Evolutionary conservation across 2,113 vertebrate genomes (phyloP).

Genomic region (Gymnobelideus leadbeateri): DNA sequence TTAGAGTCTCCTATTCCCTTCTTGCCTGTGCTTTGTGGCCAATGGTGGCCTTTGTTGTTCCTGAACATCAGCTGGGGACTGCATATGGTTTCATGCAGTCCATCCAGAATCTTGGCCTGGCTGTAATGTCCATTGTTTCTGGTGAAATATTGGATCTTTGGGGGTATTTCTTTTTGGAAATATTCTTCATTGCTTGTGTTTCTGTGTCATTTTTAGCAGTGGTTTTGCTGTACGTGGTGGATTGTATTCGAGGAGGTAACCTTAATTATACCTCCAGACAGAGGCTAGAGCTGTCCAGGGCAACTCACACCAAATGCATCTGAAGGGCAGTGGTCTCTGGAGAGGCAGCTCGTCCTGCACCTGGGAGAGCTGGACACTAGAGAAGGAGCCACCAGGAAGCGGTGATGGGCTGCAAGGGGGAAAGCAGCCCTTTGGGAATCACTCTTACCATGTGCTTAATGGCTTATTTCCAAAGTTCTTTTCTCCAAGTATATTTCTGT

Average conservation of each 20-base stretch:
- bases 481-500: constrained; percentile 2
- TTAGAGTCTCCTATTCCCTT: constrained; percentile 94
- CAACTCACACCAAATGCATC: constrained; percentile 84
- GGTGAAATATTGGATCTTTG: constrained; percentile 92
- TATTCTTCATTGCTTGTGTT: constrained; percentile 96
- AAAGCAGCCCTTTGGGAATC: constrained; percentile 13
- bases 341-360: no score
- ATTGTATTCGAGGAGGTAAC: constrained; percentile 90
- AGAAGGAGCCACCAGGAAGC: background rate
- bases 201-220: constrained; percentile 92
- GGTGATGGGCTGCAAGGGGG: background rate
- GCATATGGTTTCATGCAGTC: constrained; percentile 99
- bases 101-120: constrained; percentile 97
- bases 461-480: constrained; percentile 16
- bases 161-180: constrained; percentile 95
- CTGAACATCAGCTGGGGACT: constrained; percentile 96
- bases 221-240: constrained; percentile 92
- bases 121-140: constrained; percentile 92
- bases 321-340: background rate
- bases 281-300: constrained; percentile 88
- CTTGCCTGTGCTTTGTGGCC: constrained; percentile 98
- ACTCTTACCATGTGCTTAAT: constrained; percentile 43
- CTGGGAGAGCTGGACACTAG: background rate
- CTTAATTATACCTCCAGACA: constrained; percentile 92
- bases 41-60: constrained; percentile 97